Evolutionary conservation across 2,113 vertebrate species (phyloP).

Genomic region (Cinclus cinclus): DNA sequence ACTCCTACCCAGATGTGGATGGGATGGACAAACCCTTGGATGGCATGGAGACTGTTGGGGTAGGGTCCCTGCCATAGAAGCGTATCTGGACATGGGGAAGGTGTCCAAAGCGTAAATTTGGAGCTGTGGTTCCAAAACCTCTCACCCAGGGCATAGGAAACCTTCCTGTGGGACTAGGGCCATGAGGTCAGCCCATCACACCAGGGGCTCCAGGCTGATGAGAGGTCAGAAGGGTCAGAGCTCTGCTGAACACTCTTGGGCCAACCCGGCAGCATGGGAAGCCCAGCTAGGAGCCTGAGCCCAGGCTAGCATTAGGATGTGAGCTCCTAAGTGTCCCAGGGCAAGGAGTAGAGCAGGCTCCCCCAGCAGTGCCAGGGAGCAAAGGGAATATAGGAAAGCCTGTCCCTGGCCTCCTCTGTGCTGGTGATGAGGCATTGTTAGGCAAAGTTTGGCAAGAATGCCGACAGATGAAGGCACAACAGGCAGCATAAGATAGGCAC

Average conservation of each 20-base stretch:
- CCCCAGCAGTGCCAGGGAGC: neutral
- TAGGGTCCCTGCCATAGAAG: accelerated
- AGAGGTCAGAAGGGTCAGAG: neutral
- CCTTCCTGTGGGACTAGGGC: neutral
- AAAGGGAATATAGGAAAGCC: neutral
- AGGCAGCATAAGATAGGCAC: neutral
- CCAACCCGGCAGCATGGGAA: neutral
- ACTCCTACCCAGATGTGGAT: neutral
- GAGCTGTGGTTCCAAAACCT: neutral
- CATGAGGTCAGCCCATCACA: neutral
- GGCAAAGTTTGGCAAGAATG: neutral
- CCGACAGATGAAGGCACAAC: neutral
- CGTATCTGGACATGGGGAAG: neutral
- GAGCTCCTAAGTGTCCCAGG: accelerated
- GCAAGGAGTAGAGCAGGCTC: neutral
- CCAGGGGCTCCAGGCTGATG: neutral
- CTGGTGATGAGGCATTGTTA: neutral
- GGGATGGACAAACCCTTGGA: neutral
- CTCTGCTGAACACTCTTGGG: neutral
- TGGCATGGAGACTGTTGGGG: neutral
- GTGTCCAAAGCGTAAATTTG: neutral
- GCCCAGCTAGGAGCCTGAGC: neutral
- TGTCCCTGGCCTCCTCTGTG: neutral
- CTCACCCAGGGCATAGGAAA: neutral
- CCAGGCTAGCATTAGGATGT: neutral